Evolutionary conservation across 2,888 invertebrate genomes (phyloP), one percentile per base, ranked within the genome.

Genomic region (Bhutanitis thaidina): DNA sequence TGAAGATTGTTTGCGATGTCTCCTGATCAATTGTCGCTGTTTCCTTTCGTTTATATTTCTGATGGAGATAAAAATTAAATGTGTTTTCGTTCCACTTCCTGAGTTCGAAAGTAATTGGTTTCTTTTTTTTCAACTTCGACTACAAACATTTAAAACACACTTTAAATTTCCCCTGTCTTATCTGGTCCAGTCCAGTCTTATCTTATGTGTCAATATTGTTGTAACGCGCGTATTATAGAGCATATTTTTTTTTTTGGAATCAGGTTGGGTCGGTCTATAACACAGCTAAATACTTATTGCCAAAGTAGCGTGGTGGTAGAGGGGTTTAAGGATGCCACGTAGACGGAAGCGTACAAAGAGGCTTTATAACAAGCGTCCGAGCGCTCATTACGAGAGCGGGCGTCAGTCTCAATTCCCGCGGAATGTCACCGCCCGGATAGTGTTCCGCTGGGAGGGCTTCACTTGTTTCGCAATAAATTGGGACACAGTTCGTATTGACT

Each of bases 1-100:
- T 65, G 62, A 52, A 52, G 47, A 52, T 47, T 52, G 52, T 47
- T 51, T 46, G 46, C 51, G 66, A 57, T 52, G 52, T 60, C 59
- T 60, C 56, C 58, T 59, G 58, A 54, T 49, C 50, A 43, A 51
- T 55, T 50, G 49, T 45, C 52, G 32, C 39, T 32, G 45, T 52
- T 52, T 48, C 48, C 39, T 48, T 29, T 37, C 46, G 36, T 32
- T 35, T 40, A 51, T 37, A 36, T 50, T 45, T 32, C 27, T 39
- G 41, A 32, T 13, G 36, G 37, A 38, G 43, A 50, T 47, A 41
- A 43, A 46, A 49, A 49, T 49, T 49, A 29, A 50, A 50, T 39
- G 38, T 48, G 36, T 43, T 43, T 14, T 38, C 34, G n/a, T 43
- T 12, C n/a, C n/a, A n/a, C n/a, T n/a, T n/a, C n/a, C n/a, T n/a